phyloP scores from a whole-genome alignment of 1,140 invertebrate genomes.

The Megathymus violae region DNA sequence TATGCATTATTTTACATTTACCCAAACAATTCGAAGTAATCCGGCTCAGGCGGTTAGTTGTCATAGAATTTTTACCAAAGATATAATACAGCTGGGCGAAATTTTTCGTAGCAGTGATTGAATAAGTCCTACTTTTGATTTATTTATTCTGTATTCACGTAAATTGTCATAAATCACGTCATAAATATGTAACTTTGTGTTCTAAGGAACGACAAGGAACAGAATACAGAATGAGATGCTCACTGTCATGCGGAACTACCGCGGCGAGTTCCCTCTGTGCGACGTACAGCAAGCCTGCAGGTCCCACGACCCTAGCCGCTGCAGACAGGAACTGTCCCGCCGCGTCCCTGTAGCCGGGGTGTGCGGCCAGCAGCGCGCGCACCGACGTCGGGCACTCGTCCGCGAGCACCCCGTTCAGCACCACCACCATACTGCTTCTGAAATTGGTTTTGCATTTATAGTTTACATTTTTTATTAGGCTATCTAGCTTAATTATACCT shows the following conservation, averaged over 20 bases:
- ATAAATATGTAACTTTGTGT: too few species aligned
- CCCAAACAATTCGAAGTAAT: too few species aligned
- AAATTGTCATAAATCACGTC: too few species aligned
- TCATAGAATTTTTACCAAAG: too few species aligned
- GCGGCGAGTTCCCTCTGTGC: conserved; percentile 95
- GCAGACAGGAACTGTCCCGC: conserved; percentile 91
- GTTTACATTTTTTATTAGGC: not conserved
- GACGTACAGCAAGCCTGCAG: conserved; percentile 94
- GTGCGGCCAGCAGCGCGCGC: conserved; percentile 89
- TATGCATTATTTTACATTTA: too few species aligned
- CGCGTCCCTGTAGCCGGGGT: conserved; percentile 93
- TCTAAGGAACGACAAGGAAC: too few species aligned
- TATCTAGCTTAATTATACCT: conserved; percentile 1
- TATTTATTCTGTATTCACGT: too few species aligned
- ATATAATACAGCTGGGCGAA: too few species aligned
- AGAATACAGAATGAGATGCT: conserved; percentile 80
- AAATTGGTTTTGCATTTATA: conserved; percentile 11
- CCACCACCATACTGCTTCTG: conserved; percentile 90
- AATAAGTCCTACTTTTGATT: too few species aligned
- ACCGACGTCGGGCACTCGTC: conserved; percentile 93
- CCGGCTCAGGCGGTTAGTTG: too few species aligned
- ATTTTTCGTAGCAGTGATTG: too few species aligned
- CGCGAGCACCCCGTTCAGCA: conserved; percentile 93
- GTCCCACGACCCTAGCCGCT: conserved; percentile 91
- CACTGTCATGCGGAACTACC: conserved; percentile 95